These are phyloP conservation scores for Sesia apiformis DNA, from an alignment of 2,888 invertebrate species.

Conservation along the genomic window DNA sequence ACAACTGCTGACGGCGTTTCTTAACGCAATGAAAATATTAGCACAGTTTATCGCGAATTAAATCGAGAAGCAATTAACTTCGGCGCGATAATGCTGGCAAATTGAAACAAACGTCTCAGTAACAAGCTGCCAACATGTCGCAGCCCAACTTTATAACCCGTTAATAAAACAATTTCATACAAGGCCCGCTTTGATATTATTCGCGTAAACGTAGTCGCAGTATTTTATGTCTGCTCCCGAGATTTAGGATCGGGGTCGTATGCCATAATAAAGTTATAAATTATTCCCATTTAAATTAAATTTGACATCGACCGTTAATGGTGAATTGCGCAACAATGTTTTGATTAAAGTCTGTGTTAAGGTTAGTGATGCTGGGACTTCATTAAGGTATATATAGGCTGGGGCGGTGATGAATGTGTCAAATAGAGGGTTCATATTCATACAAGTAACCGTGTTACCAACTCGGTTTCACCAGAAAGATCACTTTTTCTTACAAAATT, in stretches of 20 bases:
- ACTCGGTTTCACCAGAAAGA: too few species aligned
- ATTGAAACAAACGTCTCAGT: constrained; percentile 46
- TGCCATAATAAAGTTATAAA: constrained; percentile 68
- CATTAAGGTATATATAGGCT: too few species aligned
- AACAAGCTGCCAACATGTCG: constrained; percentile 63
- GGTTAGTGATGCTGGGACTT: constrained; percentile 5
- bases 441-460: too few species aligned
- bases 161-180: constrained; percentile 72
- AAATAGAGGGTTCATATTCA: too few species aligned
- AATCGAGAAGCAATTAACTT: constrained; percentile 62
- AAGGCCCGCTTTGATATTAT: constrained; percentile 46
- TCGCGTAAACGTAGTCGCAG: constrained; percentile 38
- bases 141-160: constrained; percentile 63
- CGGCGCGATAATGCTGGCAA: constrained; percentile 44
- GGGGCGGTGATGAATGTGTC: too few species aligned
- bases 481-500: too few species aligned
- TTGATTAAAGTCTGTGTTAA: constrained; percentile 47
- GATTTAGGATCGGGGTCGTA: constrained; percentile 57
- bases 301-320: constrained; percentile 63
- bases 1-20: too few species aligned
- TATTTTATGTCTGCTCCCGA: constrained; percentile 62
- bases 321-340: constrained; percentile 42
- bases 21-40: too few species aligned
- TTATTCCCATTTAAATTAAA: constrained; percentile 71
- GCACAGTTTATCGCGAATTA: constrained; percentile 13